These are phyloP conservation scores for Holacanthus passer DNA, from an alignment of 2,113 vertebrate species.

Conservation along the genomic window DNA sequence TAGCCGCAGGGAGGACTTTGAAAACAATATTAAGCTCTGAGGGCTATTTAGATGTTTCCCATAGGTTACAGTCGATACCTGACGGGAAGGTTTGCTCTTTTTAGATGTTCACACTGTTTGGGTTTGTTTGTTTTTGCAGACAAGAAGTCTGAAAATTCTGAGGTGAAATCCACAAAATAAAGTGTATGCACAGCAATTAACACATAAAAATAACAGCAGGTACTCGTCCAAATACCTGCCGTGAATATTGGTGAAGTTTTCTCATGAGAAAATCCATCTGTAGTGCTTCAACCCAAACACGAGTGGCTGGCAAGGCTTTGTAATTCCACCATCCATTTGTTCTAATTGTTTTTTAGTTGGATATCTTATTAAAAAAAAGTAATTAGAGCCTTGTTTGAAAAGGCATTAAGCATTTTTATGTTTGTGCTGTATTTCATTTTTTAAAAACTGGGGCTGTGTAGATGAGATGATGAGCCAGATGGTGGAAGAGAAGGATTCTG, in stretches of 20 bases:
- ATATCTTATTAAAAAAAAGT: background rate
- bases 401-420: background rate
- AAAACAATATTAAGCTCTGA: conserved; percentile 52
- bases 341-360: background rate
- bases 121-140: background rate
- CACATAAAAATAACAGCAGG: background rate
- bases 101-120: conserved; percentile 24
- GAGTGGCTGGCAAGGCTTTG: background rate
- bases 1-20: conserved; percentile 51
- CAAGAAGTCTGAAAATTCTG: background rate
- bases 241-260: background rate
- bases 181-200: conserved; percentile 14
- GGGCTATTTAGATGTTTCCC: conserved; percentile 39
- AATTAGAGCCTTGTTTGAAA: background rate
- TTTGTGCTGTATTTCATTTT: background rate
- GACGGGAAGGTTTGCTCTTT: conserved; percentile 2
- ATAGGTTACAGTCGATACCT: conserved; percentile 8
- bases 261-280: background rate
- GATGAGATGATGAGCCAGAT: background rate
- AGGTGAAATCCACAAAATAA: background rate
- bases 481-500: background rate
- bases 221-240: background rate
- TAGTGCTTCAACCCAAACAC: background rate
- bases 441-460: background rate
- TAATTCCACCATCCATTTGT: background rate